Conservation (phyloP, 2,888 invertebrate genomes). For the Diarsia mendica region DNA sequence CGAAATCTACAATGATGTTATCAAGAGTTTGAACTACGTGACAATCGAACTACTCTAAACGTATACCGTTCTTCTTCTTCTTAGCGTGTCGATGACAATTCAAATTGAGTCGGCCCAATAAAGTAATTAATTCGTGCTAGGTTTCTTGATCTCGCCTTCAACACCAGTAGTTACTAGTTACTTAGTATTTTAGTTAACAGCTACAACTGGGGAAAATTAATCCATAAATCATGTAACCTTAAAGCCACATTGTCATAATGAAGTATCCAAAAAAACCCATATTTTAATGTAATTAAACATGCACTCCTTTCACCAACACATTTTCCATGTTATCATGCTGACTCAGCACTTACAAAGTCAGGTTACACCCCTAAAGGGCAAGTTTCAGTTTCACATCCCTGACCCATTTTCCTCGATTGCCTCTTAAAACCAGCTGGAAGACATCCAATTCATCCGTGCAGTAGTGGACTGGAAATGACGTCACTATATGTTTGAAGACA, state of each 20-base stretch:
- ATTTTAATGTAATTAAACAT: conserved; percentile 20
- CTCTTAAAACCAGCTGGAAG: conserved; percentile 56
- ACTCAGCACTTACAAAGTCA: conserved; percentile 22
- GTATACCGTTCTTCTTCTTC: no score
- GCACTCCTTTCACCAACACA: conserved; percentile 2
- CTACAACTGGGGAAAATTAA: not conserved
- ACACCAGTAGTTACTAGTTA: no score
- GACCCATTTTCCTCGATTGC: conserved; percentile 55
- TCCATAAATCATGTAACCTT: not conserved
- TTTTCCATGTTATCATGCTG: conserved; percentile 10
- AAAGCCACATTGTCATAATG: not conserved
- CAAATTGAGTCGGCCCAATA: no score
- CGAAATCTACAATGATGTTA: no score
- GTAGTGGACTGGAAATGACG: conserved; percentile 57
- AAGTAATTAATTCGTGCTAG: no score
- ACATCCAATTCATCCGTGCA: conserved; percentile 54
- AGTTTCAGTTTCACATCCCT: conserved; percentile 26
- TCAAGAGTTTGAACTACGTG: not conserved
- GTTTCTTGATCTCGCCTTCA: not conserved
- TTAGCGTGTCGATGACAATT: no score
- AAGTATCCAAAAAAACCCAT: not conserved
- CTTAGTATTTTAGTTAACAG: not conserved
- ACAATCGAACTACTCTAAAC: no score
- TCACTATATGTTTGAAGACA: conserved; percentile 54
- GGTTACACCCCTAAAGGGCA: conserved; percentile 20